Evolutionary conservation across 2,113 vertebrate genomes (phyloP).

Genomic region (Propithecus coquereli): DNA sequence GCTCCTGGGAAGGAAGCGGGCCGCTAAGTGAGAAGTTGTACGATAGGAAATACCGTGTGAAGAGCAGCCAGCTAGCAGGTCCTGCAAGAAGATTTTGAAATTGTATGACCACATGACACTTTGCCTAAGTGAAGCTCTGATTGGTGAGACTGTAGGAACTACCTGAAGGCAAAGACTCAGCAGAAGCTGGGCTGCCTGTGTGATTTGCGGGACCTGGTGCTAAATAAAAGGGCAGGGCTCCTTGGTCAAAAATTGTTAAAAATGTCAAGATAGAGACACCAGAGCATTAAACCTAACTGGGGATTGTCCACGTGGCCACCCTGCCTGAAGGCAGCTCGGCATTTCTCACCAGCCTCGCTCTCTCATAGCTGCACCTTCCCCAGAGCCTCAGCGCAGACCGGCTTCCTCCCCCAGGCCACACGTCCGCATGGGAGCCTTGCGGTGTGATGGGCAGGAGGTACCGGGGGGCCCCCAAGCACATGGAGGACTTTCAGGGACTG

Average conservation of each 20-base stretch:
- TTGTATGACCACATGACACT: background rate
- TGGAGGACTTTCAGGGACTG: background rate
- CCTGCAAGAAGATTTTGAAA: background rate
- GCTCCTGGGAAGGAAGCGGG: background rate
- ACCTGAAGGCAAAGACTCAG: background rate
- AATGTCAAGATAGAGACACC: background rate
- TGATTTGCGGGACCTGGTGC: too few relatives aligned
- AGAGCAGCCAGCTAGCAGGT: background rate
- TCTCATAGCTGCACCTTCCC: background rate
- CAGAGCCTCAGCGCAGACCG: background rate
- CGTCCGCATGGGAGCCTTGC: too few relatives aligned
- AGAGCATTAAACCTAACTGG: background rate
- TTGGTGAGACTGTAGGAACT: background rate
- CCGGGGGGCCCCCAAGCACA: background rate
- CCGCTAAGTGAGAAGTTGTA: background rate
- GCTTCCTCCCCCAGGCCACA: rapidly evolving
- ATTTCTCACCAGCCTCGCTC: background rate
- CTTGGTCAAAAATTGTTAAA: background rate
- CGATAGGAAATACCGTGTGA: background rate
- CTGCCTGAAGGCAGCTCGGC: background rate
- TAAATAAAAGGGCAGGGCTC: background rate
- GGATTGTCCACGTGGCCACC: rapidly evolving
- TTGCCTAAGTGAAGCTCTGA: background rate
- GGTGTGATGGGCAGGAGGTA: background rate
- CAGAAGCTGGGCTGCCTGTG: background rate